Conservation (phyloP, 2,888 invertebrate genomes). For the Congeria kusceri region DNA sequence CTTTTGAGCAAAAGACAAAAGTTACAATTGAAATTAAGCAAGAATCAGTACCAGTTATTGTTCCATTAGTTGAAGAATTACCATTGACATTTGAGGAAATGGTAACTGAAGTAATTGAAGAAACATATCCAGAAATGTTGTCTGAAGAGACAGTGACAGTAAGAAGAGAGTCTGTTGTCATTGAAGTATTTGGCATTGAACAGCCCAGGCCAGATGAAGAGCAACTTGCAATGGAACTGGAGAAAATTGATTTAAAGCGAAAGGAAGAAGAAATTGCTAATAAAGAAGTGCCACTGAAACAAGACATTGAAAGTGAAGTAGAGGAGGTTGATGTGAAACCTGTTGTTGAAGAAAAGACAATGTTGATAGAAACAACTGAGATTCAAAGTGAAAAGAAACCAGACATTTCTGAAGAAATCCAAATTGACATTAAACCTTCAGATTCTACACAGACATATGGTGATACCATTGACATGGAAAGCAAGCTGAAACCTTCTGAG, state of each 20-base stretch:
- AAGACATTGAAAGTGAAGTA: slow-evolving; percentile 16
- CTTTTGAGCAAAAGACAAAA: too few species aligned
- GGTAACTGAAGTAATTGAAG: not conserved
- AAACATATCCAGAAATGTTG: slow-evolving; percentile 19
- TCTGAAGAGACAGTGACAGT: slow-evolving; percentile 12
- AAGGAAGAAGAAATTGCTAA: too few species aligned
- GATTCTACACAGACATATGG: slow-evolving; percentile 1
- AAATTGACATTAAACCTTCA: slow-evolving; percentile 15
- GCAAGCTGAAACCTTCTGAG: slow-evolving; percentile 30
- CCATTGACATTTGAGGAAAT: not conserved
- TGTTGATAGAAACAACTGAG: slow-evolving; percentile 10
- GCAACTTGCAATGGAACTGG: slow-evolving; percentile 13
- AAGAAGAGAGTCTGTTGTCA: not conserved
- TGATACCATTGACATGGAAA: slow-evolving; percentile 23
- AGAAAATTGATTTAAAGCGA: slow-evolving; percentile 8
- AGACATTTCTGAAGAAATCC: slow-evolving; percentile 21
- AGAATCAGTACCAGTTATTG: not conserved
- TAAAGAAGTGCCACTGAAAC: too few species aligned
- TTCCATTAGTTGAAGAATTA: not conserved
- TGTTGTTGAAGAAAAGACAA: slow-evolving; percentile 7
- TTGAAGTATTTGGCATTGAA: not conserved
- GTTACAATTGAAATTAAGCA: too few species aligned
- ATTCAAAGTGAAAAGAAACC: slow-evolving; percentile 21
- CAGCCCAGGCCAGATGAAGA: slow-evolving; percentile 25
- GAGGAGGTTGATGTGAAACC: slow-evolving; percentile 22